Conservation (phyloP, 2,888 invertebrate genomes). For the Tinea trinotella region DNA sequence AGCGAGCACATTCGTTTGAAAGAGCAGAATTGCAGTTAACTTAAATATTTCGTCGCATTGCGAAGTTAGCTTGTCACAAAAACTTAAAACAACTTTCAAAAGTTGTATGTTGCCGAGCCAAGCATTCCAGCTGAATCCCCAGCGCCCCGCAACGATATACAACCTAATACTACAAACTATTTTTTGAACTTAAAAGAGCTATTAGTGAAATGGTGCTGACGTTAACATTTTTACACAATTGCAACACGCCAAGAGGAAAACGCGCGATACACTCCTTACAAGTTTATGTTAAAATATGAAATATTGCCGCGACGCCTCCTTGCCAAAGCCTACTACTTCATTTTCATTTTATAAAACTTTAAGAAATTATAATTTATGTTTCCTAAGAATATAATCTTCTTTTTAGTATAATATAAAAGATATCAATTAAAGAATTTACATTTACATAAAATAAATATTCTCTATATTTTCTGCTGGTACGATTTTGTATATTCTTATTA, state of each 20-base stretch:
- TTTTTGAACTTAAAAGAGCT: conserved; percentile 26
- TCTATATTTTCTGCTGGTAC: no score
- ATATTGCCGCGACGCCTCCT: conserved; percentile 16
- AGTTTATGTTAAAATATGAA: conserved; percentile 19
- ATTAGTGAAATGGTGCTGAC: conserved; percentile 23
- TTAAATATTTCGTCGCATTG: conserved; percentile 39
- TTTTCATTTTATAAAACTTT: no score
- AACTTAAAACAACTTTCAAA: conserved; percentile 38
- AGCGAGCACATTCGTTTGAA: conserved; percentile 8
- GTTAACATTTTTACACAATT: conserved; percentile 21
- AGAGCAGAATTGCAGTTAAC: conserved; percentile 41
- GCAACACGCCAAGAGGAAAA: conserved; percentile 19
- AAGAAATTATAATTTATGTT: no score
- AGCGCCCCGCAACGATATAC: conserved; percentile 24
- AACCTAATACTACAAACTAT: conserved; percentile 37
- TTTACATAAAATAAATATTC: no score
- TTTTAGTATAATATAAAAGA: no score
- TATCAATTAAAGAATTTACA: no score
- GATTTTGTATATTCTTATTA: no score
- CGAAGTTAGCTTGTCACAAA: conserved; percentile 53
- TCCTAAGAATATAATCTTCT: no score
- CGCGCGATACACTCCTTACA: conserved; percentile 18
- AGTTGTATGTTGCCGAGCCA: conserved; percentile 27
- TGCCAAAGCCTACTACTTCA: conserved; percentile 20
- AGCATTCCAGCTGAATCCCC: conserved; percentile 23